Evolutionary conservation across 2,113 vertebrate genomes (phyloP).

Genomic region (Catharus bicknelli): DNA sequence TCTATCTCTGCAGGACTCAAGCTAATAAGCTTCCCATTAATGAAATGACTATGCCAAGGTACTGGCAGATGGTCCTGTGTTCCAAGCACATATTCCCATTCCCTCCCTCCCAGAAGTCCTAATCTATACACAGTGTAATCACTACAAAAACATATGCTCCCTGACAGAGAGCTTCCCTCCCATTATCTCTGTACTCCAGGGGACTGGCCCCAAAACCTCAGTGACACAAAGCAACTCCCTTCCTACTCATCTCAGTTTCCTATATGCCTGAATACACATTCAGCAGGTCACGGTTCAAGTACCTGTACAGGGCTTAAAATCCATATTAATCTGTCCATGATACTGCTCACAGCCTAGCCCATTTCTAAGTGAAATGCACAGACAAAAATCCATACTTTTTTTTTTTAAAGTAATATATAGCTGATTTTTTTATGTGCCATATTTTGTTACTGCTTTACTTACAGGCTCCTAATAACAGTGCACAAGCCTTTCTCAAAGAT

Average conservation of each 20-base stretch:
- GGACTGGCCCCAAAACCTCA: constrained; percentile 1
- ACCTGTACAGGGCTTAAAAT: background rate
- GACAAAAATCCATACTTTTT: background rate
- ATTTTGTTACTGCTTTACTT: background rate
- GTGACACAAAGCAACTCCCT: background rate
- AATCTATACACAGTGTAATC: constrained; percentile 56
- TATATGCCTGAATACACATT: background rate
- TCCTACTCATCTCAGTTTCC: background rate
- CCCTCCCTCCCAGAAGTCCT: constrained; percentile 57
- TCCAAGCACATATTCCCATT: constrained; percentile 36
- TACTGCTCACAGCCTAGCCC: background rate
- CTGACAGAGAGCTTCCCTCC: constrained; percentile 55
- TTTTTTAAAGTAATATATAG: background rate
- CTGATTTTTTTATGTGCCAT: background rate
- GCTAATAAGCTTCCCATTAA: constrained; percentile 51
- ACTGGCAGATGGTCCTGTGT: constrained; percentile 53
- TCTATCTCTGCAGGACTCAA: constrained; percentile 19
- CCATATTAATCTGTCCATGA: background rate
- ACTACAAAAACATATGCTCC: constrained; percentile 58
- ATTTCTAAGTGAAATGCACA: background rate
- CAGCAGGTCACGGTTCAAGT: background rate
- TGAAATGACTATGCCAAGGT: constrained; percentile 43
- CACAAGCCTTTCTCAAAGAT: background rate
- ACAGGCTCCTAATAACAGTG: background rate
- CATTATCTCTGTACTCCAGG: constrained; percentile 35